Evolutionary conservation across 2,113 vertebrate genomes (phyloP).

Genomic region (Hypocryptadius cinnamomeus): DNA sequence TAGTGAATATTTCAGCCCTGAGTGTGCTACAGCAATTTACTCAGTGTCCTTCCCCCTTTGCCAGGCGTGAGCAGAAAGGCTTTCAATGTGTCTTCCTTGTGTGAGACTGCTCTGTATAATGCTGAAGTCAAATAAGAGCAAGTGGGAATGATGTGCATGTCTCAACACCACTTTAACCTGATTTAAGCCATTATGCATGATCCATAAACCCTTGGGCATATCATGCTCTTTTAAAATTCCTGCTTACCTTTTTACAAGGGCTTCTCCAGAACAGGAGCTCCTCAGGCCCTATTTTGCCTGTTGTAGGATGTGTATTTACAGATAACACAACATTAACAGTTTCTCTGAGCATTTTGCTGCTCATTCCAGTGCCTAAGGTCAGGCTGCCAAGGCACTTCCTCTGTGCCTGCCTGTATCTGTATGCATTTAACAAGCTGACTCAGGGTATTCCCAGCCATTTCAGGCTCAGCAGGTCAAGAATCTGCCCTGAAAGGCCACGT

Average conservation of each 20-base stretch:
- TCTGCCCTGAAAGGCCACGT: background rate
- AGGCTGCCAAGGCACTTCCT: background rate
- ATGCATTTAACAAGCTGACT: background rate
- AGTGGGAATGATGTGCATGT: background rate
- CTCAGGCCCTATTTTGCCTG: background rate
- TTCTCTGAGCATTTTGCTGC: background rate
- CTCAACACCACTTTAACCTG: background rate
- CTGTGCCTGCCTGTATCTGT: background rate
- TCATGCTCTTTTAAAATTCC: background rate
- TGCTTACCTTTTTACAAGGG: background rate
- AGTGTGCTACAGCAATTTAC: background rate
- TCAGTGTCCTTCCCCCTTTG: background rate
- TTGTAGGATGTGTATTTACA: background rate
- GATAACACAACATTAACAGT: background rate
- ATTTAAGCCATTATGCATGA: background rate
- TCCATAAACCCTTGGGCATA: background rate
- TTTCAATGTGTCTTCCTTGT: background rate
- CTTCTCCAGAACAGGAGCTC: background rate
- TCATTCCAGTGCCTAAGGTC: background rate
- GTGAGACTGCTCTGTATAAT: background rate
- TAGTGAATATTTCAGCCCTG: background rate
- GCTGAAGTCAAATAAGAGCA: background rate
- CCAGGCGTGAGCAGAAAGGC: background rate
- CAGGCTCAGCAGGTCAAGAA: background rate
- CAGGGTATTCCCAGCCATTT: background rate